Conservation (phyloP, 2,888 invertebrate genomes). For the Polymixis lichenea region DNA sequence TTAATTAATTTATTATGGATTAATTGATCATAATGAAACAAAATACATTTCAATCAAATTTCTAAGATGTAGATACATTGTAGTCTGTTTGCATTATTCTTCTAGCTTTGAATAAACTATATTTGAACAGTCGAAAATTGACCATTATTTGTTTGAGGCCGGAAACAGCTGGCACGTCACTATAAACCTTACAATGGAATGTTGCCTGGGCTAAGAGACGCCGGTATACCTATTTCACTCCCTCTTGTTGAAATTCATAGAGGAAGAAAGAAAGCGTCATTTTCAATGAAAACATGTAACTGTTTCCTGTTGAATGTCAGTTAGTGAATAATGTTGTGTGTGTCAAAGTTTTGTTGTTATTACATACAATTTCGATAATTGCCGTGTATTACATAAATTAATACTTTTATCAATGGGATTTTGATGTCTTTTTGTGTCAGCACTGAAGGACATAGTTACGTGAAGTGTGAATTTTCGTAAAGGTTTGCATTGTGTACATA, state of each 20-base stretch:
- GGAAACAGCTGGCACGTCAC: conserved; percentile 78
- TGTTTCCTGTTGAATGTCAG: conserved; percentile 78
- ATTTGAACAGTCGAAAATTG: background rate
- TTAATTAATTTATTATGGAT: no score
- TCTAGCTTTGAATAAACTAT: background rate
- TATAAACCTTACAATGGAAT: conserved; percentile 48
- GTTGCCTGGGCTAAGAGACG: conserved; percentile 64
- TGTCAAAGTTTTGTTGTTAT: conserved; percentile 89
- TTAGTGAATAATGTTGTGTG: conserved; percentile 80
- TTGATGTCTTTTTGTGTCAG: conserved; percentile 67
- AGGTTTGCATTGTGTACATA: conserved; percentile 78
- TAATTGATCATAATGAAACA: no score
- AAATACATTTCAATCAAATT: background rate
- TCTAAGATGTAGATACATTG: background rate
- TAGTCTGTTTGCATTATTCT: background rate
- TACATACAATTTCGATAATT: conserved; percentile 79
- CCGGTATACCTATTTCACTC: conserved; percentile 73
- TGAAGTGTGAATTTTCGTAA: conserved; percentile 66
- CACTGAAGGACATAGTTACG: conserved; percentile 66
- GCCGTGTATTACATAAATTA: conserved; percentile 71
- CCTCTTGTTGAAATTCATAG: conserved; percentile 34
- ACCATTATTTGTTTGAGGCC: conserved; percentile 23
- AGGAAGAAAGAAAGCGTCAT: conserved; percentile 58
- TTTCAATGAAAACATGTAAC: conserved; percentile 62
- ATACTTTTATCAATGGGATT: conserved; percentile 81